phyloP scores from a whole-genome alignment of 2,113 vertebrate genomes.

The Leptocoma aspasia region DNA sequence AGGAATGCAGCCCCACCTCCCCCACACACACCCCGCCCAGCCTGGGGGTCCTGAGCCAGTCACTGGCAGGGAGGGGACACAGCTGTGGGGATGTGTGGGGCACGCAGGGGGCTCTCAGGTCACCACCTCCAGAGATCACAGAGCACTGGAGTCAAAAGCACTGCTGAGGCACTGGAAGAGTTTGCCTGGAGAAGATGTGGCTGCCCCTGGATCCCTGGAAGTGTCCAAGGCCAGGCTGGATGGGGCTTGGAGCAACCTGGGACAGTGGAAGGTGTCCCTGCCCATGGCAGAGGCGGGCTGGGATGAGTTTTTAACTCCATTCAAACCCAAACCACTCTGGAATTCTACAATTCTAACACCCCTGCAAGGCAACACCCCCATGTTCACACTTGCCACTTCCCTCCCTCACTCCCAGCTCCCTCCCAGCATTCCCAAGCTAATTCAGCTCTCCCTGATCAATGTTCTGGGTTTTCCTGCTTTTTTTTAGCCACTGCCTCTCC shows the following conservation, averaged over 20 bases:
- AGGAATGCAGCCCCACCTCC: rapidly evolving
- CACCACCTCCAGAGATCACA: neutral
- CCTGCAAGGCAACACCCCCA: neutral
- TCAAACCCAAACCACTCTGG: neutral
- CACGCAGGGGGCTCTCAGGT: neutral
- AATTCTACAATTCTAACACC: neutral
- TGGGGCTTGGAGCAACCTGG: rapidly evolving
- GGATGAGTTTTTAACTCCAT: neutral
- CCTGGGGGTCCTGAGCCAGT: rapidly evolving
- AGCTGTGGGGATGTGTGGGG: rapidly evolving
- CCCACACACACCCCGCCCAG: neutral
- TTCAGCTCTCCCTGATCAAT: neutral
- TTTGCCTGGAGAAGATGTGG: neutral
- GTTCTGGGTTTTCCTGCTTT: neutral
- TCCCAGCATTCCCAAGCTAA: neutral
- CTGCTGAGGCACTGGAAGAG: neutral
- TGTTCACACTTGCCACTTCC: neutral
- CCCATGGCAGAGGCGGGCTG: no score
- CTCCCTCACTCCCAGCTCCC: neutral
- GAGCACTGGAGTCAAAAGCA: neutral
- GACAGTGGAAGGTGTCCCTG: neutral
- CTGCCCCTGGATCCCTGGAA: neutral
- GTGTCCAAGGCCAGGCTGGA: neutral
- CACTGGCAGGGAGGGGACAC: rapidly evolving
- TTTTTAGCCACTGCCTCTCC: neutral